Evolutionary conservation across 2,888 invertebrate species (phyloP).

Genomic region (Drosophila cracens): DNA sequence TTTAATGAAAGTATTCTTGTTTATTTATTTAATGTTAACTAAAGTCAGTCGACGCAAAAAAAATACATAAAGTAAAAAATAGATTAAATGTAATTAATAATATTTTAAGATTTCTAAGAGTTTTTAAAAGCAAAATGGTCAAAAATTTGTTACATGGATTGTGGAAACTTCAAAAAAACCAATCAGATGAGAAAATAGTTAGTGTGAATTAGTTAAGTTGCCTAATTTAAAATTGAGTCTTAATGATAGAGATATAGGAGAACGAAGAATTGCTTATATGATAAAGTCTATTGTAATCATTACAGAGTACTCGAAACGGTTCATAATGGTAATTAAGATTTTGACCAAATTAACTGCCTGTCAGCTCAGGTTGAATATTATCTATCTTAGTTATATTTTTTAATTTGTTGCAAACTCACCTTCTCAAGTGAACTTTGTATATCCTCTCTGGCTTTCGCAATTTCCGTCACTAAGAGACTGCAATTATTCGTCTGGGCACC

Average conservation of each 20-base stretch:
- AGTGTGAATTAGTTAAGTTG: no score
- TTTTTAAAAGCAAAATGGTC: neutral
- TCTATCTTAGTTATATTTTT: neutral
- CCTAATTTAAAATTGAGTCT: neutral
- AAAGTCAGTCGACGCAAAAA: neutral
- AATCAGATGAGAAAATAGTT: neutral
- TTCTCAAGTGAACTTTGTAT: conserved; percentile 91
- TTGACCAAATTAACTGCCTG: neutral
- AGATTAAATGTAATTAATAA: neutral
- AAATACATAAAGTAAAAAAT: neutral
- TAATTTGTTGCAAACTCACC: conserved; percentile 85
- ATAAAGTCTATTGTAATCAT: neutral
- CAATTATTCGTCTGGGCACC: conserved; percentile 68
- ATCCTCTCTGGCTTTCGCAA: conserved; percentile 94
- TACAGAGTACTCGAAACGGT: neutral
- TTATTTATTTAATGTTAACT: neutral
- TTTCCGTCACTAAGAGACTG: conserved; percentile 92
- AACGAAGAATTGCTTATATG: neutral
- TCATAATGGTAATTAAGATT: neutral
- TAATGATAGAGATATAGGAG: neutral
- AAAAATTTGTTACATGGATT: neutral
- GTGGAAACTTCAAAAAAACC: neutral
- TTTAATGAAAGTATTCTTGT: neutral
- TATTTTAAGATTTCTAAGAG: neutral
- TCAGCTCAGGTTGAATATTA: neutral